Percentiles rank a stretch among this genome's conserved stretches.
These are phyloP conservation scores for Himalopsyche kuldschensis DNA, from an alignment of 2,888 invertebrate species.

Conservation along the genomic window DNA sequence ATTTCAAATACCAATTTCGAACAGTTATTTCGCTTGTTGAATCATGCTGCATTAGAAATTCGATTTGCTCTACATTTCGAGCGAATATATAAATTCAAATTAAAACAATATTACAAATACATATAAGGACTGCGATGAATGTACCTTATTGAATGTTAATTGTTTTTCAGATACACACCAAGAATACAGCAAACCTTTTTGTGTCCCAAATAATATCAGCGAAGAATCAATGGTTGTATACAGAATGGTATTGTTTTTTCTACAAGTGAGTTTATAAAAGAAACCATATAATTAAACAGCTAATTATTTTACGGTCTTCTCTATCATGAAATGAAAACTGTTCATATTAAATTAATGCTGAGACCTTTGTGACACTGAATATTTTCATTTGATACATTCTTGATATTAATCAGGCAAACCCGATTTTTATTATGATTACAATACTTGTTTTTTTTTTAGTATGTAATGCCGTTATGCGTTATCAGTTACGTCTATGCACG, in stretches of 20 bases:
- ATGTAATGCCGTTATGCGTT: conserved; percentile 69
- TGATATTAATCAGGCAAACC: too few species aligned
- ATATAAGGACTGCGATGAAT: not conserved
- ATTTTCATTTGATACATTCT: not conserved
- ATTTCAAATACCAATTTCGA: too few species aligned
- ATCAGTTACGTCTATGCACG: conserved; percentile 71
- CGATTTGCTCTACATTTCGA: too few species aligned
- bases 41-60: too few species aligned
- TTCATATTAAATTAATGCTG: not conserved
- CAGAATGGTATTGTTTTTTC: conserved; percentile 60
- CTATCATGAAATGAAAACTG: too few species aligned
- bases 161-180: conserved; percentile 47
- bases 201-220: conserved; percentile 60
- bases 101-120: too few species aligned
- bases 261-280: conserved; percentile 42
- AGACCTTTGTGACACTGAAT: too few species aligned
- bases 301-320: too few species aligned
- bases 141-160: not conserved
- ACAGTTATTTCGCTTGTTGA: too few species aligned
- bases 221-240: conserved; percentile 60
- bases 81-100: too few species aligned
- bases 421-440: too few species aligned
- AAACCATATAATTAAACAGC: not conserved
- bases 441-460: conserved; percentile 47
- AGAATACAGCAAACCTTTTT: conserved; percentile 61